A percentile compares a stretch with the other conserved stretches of the same genome.
These are phyloP conservation scores for Troides oblongomaculatus DNA, from an alignment of 2,888 invertebrate species.

Conservation along the genomic window DNA sequence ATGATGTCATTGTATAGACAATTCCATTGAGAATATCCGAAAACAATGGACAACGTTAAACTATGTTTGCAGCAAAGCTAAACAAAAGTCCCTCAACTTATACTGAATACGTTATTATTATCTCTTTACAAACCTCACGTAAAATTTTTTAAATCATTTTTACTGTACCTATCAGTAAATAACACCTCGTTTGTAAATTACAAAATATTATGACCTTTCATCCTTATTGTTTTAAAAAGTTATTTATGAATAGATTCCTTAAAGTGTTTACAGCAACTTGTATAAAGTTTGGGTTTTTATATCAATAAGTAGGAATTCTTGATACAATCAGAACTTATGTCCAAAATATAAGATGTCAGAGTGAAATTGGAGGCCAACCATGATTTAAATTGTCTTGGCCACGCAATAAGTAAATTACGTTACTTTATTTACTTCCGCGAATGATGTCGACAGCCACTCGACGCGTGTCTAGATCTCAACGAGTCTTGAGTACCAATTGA, in stretches of 20 bases:
- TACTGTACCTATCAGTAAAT: neutral
- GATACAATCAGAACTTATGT: neutral
- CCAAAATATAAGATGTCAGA: constrained; percentile 9
- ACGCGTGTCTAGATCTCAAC: constrained; percentile 17
- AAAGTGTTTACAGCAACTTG: neutral
- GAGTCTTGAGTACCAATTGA: constrained; percentile 18
- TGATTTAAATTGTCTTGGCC: constrained; percentile 22
- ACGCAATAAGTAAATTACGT: constrained; percentile 23
- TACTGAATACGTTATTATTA: constrained; percentile 26
- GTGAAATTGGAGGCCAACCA: constrained; percentile 12
- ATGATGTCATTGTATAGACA: constrained; percentile 40
- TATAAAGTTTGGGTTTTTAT: neutral
- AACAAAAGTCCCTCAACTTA: constrained; percentile 12
- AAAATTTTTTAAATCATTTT: constrained; percentile 5
- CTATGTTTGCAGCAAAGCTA: constrained; percentile 39
- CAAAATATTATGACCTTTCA: neutral
- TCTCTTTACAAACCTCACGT: constrained; percentile 13
- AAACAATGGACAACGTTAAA: constrained; percentile 46
- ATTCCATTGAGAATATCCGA: constrained; percentile 35
- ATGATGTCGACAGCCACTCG: constrained; percentile 17
- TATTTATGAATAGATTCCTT: neutral
- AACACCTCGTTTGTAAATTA: neutral
- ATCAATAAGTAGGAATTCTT: neutral
- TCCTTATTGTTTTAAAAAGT: too few species aligned
- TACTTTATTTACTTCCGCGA: constrained; percentile 26